Evolutionary conservation across 2,797 vertebrate species (phyloP), one percentile per base, ranked within the genome.

Genomic region (Acanthornis magna): DNA sequence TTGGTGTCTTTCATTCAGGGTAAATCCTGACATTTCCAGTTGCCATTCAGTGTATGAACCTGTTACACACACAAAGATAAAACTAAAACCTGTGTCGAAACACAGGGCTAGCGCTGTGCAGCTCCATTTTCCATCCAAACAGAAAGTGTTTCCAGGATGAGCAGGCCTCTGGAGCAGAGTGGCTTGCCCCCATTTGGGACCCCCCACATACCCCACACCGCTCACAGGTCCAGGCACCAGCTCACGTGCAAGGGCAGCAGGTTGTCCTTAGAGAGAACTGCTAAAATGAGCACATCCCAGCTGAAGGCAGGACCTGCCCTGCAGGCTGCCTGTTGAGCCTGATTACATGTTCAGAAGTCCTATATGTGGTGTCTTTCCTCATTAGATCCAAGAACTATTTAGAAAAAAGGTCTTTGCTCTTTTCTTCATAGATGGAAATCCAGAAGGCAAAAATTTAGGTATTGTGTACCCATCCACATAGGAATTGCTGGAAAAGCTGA

Each of bases 1-100:
- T 54, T 53, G 26, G 5, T 86, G 48, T 57, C 47, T 75, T 85
- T 84, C 42, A 30, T 42, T 84, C 40, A 43, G 38, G 50, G 43
- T 70, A 84, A 75, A 93, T 60, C 47, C 11, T 73, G 51, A 72
- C 55, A 72, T 90, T 73, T 94, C 27, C 65, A 61, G 51, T 66
- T 81, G 61, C 58, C 26, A 38, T 72, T 76, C 58, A 8, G 2
- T 23, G 16, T 23, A 51, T 72, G 38, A 84, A 47, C 26, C 14
- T 0, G 0, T 61, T 78, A 48, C 47, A 70, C n/a, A 25, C 0
- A 0, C 34, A 75, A 68, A 68, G 32, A 58, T 36, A 65, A 84
- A 96, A 93, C 62, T 50, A 72, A 87, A 91, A 60, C 16, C 9
- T 67, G 27, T 43, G 29, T 36, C 5, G 21, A 83, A 87, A 87